phyloP scores from a whole-genome alignment of 1,140 invertebrate species.

The Danaus melanippus region DNA sequence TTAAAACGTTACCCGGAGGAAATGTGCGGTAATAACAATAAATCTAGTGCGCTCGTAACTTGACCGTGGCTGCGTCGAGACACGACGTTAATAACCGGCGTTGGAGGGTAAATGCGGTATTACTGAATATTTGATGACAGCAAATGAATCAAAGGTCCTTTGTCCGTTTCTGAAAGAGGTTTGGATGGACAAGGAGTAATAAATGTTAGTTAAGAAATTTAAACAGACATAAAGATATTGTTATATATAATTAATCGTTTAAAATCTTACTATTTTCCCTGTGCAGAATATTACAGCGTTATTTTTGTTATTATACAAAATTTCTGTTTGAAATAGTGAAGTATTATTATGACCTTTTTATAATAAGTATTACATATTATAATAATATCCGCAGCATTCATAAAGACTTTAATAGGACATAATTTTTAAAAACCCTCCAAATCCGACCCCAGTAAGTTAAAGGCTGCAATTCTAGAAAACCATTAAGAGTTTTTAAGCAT shows the following conservation, averaged over 20 bases:
- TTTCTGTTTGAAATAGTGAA: no score
- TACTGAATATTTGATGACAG: constrained; percentile 53
- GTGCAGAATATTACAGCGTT: no score
- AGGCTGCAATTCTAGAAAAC: constrained; percentile 6
- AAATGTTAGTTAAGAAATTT: no score
- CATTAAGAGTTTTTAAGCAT: constrained; percentile 15
- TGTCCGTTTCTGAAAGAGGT: constrained; percentile 9
- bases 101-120: constrained; percentile 34
- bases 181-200: no score
- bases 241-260: no score
- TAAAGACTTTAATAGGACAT: no score
- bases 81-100: constrained; percentile 51
- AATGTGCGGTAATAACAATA: constrained; percentile 69
- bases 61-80: constrained; percentile 38
- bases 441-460: constrained; percentile 1
- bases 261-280: no score
- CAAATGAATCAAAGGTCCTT: constrained; percentile 48
- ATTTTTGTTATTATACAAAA: no score
- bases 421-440: background rate
- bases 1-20: constrained; percentile 71
- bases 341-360: no score
- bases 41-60: constrained; percentile 58
- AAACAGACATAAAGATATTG: no score
- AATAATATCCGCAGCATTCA: no score
- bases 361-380: no score